Percentiles rank a stretch among this genome's conserved stretches.
These are phyloP conservation scores for Oscheius sp. DNA, from an alignment of 1,140 invertebrate genomes.

Conservation along the genomic window DNA sequence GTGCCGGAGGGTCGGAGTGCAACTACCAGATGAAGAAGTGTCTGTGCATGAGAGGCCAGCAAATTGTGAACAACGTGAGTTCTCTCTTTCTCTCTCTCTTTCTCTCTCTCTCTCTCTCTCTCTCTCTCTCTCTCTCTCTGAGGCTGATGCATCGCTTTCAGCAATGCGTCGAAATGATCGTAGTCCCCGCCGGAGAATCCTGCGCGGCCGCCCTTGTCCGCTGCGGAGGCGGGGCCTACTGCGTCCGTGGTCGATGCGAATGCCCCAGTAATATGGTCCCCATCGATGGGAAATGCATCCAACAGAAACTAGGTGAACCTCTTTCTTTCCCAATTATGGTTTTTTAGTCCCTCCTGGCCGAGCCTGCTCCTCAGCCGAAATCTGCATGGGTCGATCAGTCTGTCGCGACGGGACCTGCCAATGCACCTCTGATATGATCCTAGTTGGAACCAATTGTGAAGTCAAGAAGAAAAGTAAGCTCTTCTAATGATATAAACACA, in stretches of 20 bases:
- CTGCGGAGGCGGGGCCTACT: conserved; percentile 29
- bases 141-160: not conserved
- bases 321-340: not conserved
- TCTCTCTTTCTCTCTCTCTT: not conserved
- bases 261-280: conserved; percentile 17
- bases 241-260: conserved; percentile 31
- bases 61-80: conserved; percentile 13
- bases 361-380: conserved; percentile 7
- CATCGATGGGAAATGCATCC: conserved; percentile 22
- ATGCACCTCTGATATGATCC: conserved; percentile 13
- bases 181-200: conserved; percentile 30
- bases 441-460: conserved; percentile 6
- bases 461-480: conserved; percentile 23
- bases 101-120: too few species aligned
- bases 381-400: conserved; percentile 26
- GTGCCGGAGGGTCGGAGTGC: conserved; percentile 27
- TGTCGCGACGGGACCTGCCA: conserved; percentile 22
- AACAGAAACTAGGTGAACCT: conserved; percentile 6
- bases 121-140: not conserved
- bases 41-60: conserved; percentile 22
- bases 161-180: conserved; percentile 23
- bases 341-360: conserved; percentile 28
- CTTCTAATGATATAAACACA: not conserved
- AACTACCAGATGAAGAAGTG: conserved; percentile 22
- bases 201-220: conserved; percentile 20